These are phyloP conservation scores for Odontocerum albicorne DNA, from an alignment of 2,888 invertebrate genomes.

Conservation along the genomic window DNA sequence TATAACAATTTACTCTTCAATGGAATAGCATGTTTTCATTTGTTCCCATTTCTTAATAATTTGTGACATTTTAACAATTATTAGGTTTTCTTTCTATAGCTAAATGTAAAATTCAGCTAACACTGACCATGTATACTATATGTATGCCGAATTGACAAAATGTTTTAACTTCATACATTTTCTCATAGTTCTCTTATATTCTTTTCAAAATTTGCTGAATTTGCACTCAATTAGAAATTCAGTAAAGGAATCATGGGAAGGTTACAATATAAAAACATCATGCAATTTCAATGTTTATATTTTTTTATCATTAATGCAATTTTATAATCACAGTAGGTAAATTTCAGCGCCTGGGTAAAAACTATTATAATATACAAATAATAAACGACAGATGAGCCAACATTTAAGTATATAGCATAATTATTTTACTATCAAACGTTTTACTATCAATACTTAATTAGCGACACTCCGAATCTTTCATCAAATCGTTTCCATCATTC, in stretches of 20 bases:
- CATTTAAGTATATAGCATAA: conserved; percentile 15
- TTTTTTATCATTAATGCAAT: conserved; percentile 33
- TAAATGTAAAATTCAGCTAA: too few relatives aligned
- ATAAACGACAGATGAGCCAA: conserved; percentile 17
- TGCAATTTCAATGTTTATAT: conserved; percentile 1
- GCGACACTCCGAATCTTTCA: neutral
- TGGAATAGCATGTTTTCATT: too few relatives aligned
- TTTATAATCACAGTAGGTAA: conserved; percentile 37
- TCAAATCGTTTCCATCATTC: conserved; percentile 7
- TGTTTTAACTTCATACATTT: too few relatives aligned
- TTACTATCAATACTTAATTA: conserved; percentile 6
- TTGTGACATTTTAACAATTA: too few relatives aligned
- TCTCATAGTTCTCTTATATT: too few relatives aligned
- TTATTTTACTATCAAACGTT: conserved; percentile 5
- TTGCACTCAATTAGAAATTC: too few relatives aligned
- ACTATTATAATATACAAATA: conserved; percentile 30
- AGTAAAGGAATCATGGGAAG: neutral
- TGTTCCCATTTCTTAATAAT: too few relatives aligned
- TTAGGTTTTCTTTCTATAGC: too few relatives aligned
- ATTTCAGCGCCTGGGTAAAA: conserved; percentile 35
- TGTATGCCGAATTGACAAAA: too few relatives aligned
- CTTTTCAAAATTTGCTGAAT: too few relatives aligned
- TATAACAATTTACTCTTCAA: too few relatives aligned
- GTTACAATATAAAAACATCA: neutral
- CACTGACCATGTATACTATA: too few relatives aligned